These are phyloP conservation scores for Drosophila monieri DNA, from an alignment of 2,888 invertebrate genomes.

Conservation along the genomic window DNA sequence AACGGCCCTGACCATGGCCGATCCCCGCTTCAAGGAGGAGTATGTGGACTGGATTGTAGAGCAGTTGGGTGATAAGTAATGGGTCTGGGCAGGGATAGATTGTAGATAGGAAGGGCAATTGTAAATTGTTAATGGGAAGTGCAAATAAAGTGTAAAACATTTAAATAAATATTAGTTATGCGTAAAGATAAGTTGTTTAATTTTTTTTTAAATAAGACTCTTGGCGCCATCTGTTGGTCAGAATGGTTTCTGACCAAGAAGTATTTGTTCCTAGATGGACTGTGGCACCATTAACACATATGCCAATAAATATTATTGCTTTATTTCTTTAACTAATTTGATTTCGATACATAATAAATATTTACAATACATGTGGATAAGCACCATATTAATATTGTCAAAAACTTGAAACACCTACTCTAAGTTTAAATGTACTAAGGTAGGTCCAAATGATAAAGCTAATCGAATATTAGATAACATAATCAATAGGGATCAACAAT, in stretches of 20 bases:
- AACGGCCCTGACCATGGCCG: slow-evolving; percentile 92
- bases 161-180: slow-evolving; percentile 28
- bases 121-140: slow-evolving; percentile 8
- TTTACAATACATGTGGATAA: slow-evolving; percentile 42
- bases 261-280: background rate
- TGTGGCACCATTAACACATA: background rate
- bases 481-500: slow-evolving; percentile 41
- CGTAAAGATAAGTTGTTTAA: background rate
- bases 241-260: background rate
- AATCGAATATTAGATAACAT: slow-evolving; percentile 31
- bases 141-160: slow-evolving; percentile 42
- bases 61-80: slow-evolving; percentile 83
- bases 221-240: slow-evolving; percentile 41
- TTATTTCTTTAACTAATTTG: slow-evolving; percentile 14
- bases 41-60: slow-evolving; percentile 92
- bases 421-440: slow-evolving; percentile 25
- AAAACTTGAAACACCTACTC: slow-evolving; percentile 28
- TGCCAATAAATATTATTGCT: slow-evolving; percentile 11
- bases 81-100: background rate
- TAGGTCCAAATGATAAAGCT: slow-evolving; percentile 36
- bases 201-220: background rate
- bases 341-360: slow-evolving; percentile 21
- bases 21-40: slow-evolving; percentile 95
- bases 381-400: slow-evolving; percentile 60
- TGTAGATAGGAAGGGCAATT: slow-evolving; percentile 2